Base-by-base conservation (phyloP, 1,140 invertebrate species). In the Drosophila carrolli region DNA sequence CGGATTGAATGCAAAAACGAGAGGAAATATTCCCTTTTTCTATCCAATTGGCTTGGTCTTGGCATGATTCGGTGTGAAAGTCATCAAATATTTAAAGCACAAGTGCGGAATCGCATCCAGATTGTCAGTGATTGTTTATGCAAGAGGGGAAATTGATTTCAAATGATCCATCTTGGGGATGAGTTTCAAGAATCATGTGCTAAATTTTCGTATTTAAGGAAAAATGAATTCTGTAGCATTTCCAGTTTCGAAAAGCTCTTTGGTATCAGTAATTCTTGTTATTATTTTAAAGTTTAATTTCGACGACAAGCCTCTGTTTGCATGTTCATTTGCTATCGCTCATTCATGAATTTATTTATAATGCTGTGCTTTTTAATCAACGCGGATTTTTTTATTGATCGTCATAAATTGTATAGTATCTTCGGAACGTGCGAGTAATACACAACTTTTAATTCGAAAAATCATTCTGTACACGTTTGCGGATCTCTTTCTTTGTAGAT, bases 41-140 rank as follows among this genome's bases (percentile, higher is more conserved):
- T 23, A 37, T 40, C 10, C 4, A 5, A 50, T 27, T 75, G 51
- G 32, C 67, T 38, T 5, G 16, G n/a, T 63, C 57, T 53, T 35
- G 37, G 11, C 59, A 43, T 11, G 16, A 55, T 65, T 71, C 29
- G 43, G 78, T 84, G 71, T 71, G 77, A 67, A 85, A 71, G 62
- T 59, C 78, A 71, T 76, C 48, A 60, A 71, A 80, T 70, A 80
- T 80, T 80, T 80, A 80, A 68, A 35, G 54, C 46, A 44, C 47
- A 80, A 79, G 61, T 58, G 53, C 54, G 13, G 43, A 79, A 66
- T 73, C 40, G 48, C 72, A 76, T 56, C 48, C 44, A 29, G 32
- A 46, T 62, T 59, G 54, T 13, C 14, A 38, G 46, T 16, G 43
- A 41, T 66, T 65, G 53, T 53, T 74, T 62, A 62, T 68, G 57